A percentile compares a stretch with the other conserved stretches of the same genome.
Conservation (phyloP, 1,140 invertebrate species). For the Drosophila pandora region DNA sequence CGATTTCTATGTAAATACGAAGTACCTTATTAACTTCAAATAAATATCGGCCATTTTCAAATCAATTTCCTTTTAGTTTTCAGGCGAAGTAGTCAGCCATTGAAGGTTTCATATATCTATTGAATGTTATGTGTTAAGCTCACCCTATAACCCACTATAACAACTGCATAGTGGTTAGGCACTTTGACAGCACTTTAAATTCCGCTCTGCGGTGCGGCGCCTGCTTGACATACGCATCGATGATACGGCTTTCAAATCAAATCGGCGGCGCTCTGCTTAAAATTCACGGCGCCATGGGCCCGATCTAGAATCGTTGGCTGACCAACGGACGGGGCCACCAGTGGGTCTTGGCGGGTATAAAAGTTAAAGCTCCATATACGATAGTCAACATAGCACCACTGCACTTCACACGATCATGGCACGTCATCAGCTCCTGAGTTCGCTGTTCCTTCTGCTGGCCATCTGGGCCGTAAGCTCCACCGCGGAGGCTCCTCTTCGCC, state of each 20-base stretch:
- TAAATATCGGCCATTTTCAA: background rate
- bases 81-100: background rate
- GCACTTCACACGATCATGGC: conserved; percentile 69
- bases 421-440: conserved; percentile 57
- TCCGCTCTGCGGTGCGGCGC: conserved; percentile 54
- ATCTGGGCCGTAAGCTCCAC: conserved; percentile 42
- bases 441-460: conserved; percentile 54
- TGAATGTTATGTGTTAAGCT: background rate
- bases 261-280: conserved; percentile 53
- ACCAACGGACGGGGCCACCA: conserved; percentile 42
- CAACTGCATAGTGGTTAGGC: conserved; percentile 14
- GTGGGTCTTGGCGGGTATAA: conserved; percentile 44
- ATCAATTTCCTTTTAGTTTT: background rate
- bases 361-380: conserved; percentile 65
- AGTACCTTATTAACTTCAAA: conserved; percentile 4
- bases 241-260: conserved; percentile 37
- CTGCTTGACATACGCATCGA: conserved; percentile 67
- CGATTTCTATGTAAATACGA: conserved; percentile 4
- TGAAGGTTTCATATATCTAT: conserved; percentile 1
- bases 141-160: conserved; percentile 11
- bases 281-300: conserved; percentile 44
- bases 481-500: conserved; percentile 42
- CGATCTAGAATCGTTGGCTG: conserved; percentile 60
- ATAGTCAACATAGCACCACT: conserved; percentile 49
- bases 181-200: conserved; percentile 40